Evolutionary conservation across 2,888 invertebrate species (phyloP).

Genomic region (Thereva unica): DNA sequence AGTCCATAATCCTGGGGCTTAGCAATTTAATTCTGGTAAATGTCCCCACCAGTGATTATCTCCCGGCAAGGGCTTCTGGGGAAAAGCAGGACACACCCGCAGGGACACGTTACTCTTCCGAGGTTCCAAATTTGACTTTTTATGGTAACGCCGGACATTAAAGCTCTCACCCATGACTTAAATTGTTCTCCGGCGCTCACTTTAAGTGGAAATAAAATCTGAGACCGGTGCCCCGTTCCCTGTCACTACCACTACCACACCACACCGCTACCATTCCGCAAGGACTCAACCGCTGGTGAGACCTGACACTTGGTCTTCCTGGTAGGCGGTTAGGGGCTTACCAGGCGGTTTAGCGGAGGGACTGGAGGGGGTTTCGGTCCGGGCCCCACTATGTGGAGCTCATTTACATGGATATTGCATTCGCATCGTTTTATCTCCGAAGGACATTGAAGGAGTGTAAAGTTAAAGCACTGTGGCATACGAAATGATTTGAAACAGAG

Average conservation of each 20-base stretch:
- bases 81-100: constrained; percentile 14
- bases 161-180: constrained; percentile 34
- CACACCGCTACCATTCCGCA: no score
- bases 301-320: constrained; percentile 8
- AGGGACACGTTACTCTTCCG: constrained; percentile 19
- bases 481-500: constrained; percentile 38
- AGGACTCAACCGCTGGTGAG: constrained; percentile 6
- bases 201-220: constrained; percentile 35
- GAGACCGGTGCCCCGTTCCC: constrained; percentile 7
- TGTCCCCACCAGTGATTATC: constrained; percentile 11
- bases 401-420: constrained; percentile 43
- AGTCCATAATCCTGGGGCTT: constrained; percentile 4
- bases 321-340: constrained; percentile 16
- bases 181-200: constrained; percentile 30
- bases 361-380: neutral
- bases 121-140: constrained; percentile 33
- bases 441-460: constrained; percentile 37
- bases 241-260: no score
- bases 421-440: constrained; percentile 40
- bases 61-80: constrained; percentile 4
- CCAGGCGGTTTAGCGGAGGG: constrained; percentile 4
- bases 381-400: constrained; percentile 35
- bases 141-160: constrained; percentile 27
- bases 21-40: constrained; percentile 14
- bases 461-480: constrained; percentile 38